Evolutionary conservation across 2,113 vertebrate species (phyloP).

Genomic region (Butorides virescens): DNA sequence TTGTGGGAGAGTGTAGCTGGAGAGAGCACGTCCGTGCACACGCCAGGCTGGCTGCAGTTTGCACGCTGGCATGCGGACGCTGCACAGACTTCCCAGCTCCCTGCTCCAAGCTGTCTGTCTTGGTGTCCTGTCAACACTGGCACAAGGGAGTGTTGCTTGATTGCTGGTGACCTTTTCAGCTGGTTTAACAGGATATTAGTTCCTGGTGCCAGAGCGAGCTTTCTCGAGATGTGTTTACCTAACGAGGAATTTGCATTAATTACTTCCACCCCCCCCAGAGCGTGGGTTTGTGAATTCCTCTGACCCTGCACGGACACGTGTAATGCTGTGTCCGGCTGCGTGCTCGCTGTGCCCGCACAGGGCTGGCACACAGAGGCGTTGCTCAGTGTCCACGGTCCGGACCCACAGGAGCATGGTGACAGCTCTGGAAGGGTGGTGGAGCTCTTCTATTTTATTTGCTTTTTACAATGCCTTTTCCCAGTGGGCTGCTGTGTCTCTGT

Average conservation of each 20-base stretch:
- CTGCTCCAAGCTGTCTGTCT: not conserved
- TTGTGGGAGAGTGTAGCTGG: not conserved
- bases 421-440: not conserved
- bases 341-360: rapidly evolving
- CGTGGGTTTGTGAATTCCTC: not conserved
- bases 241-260: conserved; percentile 29
- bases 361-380: not conserved
- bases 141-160: not conserved
- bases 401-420: rapidly evolving
- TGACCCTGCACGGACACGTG: not conserved
- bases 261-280: not conserved
- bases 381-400: rapidly evolving
- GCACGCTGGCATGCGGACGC: rapidly evolving
- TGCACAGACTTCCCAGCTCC: not conserved
- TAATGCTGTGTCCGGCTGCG: not conserved
- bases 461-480: not conserved
- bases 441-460: not conserved
- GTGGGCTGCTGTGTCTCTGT: not conserved
- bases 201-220: not conserved
- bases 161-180: conserved; percentile 45
- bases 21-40: rapidly evolving
- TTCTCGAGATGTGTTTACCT: conserved; percentile 43
- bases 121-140: not conserved
- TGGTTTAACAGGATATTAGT: conserved; percentile 46
- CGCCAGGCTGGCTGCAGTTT: not conserved